These are phyloP conservation scores for Tetramorium parvispinum DNA, from an alignment of 1,140 invertebrate genomes.

Conservation along the genomic window DNA sequence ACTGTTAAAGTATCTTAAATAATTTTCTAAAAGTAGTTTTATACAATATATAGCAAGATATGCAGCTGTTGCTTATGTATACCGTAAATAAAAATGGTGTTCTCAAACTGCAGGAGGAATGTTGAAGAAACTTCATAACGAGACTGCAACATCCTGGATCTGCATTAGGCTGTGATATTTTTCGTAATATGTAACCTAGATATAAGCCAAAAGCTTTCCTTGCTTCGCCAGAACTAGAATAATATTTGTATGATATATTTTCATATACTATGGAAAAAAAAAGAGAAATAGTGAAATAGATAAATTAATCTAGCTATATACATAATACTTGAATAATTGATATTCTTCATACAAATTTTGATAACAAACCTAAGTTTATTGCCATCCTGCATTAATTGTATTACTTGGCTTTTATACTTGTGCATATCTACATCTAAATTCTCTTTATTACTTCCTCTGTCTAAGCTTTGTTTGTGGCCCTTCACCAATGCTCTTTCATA, in stretches of 20 bases:
- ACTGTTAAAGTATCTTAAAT: not conserved
- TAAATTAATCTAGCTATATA: not conserved
- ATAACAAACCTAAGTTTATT: slow-evolving; percentile 86
- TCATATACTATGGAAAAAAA: not conserved
- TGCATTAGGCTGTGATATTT: slow-evolving; percentile 88
- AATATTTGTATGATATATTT: not conserved
- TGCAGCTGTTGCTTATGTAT: slow-evolving; percentile 57
- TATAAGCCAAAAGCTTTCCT: slow-evolving; percentile 94
- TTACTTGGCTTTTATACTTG: slow-evolving; percentile 84
- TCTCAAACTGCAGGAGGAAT: slow-evolving; percentile 91
- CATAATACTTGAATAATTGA: not conserved
- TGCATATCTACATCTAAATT: slow-evolving; percentile 82
- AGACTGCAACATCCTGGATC: slow-evolving; percentile 88
- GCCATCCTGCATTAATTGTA: slow-evolving; percentile 85
- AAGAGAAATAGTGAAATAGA: slow-evolving; percentile 4
- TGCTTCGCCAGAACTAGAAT: slow-evolving; percentile 88
- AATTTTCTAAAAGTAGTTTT: not conserved
- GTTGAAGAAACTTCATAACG: slow-evolving; percentile 93
- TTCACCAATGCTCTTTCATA: slow-evolving; percentile 88
- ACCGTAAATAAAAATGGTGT: slow-evolving; percentile 91
- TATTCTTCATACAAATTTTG: slow-evolving; percentile 18
- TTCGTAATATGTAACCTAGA: slow-evolving; percentile 91
- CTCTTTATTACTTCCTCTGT: slow-evolving; percentile 82
- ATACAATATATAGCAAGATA: not conserved
- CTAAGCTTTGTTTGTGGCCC: slow-evolving; percentile 85